Base-by-base conservation (phyloP, 1,140 invertebrate species). In the Dreissena rostriformis region DNA sequence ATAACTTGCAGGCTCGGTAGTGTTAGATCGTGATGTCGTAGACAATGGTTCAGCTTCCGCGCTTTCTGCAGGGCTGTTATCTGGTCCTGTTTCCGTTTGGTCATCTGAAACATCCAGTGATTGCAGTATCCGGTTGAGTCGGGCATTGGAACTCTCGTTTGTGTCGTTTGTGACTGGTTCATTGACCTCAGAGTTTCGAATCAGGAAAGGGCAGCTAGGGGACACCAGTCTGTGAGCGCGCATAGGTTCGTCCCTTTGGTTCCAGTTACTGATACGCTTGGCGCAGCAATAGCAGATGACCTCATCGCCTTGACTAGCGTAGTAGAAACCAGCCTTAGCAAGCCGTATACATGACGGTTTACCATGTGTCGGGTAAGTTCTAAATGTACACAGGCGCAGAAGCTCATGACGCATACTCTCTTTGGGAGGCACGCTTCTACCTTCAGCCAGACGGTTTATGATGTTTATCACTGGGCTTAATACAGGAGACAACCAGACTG, bases 271-370 rank as follows among this genome's bases (percentile, higher is more conserved):
- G 53, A 22, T 71, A 53, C 77, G 49, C 15, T 39, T 11, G 6
- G 51, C 77, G 22, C 77, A 80, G 51, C 77, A 39, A 67, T 77
- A 80, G 24, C 77, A 80, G 10, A 80, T 55, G 6, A 80, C 77
- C 29, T 80, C 67, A 22, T 80, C 77, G 0, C 53, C 67, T 29
- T 15, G 51, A 55, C 53, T 63, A 28, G 68, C 77, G 39, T 71
- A 80, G 26, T 70, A 79, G 57, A 79, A 79, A 24, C 76, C 76
- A 28, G 76, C 76, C 57, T 70, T 15, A 11, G 66, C 66, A 19
- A 79, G 12, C 61, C 67, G 55, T 24, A 68, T 70, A 29, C 49
- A 63, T 17, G 22, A 80, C 17, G 77, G 77, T 29, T 70, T 68
- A 24, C 71, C 52, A 0, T 63, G 26, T 49, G n/a, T 72, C 1